Conservation (phyloP, 2,797 vertebrate species). For the Enteromius anoplus region DNA sequence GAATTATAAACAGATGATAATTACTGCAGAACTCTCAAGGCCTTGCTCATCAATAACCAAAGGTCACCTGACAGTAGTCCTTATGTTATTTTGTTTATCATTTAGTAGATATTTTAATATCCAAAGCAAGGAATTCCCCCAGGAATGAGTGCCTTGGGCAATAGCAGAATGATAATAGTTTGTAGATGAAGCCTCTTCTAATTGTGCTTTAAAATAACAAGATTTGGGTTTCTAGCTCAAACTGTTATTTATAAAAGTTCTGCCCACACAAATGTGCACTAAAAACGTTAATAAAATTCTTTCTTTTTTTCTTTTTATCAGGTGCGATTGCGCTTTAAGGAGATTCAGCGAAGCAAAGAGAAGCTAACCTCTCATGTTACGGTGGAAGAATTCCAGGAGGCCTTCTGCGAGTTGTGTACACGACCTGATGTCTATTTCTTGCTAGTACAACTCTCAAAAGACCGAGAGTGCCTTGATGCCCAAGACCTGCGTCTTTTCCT, state of each 20-base stretch:
- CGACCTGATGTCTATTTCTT: constrained; percentile 96
- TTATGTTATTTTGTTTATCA: not conserved
- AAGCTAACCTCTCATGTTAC: constrained; percentile 96
- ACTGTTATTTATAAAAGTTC: not conserved
- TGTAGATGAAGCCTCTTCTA: not conserved
- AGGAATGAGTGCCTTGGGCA: not conserved
- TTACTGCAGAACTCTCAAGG: not conserved
- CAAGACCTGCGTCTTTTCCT: constrained; percentile 95
- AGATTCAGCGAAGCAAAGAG: constrained; percentile 96
- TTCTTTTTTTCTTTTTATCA: constrained; percentile 51
- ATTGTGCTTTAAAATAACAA: not conserved
- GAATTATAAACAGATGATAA: constrained; percentile 1
- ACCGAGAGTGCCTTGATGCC: constrained; percentile 92
- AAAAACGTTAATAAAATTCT: not conserved
- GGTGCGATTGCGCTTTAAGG: constrained; percentile 93
- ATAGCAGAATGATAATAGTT: not conserved
- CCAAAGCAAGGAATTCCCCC: constrained; percentile 1
- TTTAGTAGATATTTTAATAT: not conserved
- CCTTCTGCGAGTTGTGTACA: constrained; percentile 94
- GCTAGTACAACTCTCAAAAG: constrained; percentile 96
- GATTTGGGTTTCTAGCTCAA: not conserved
- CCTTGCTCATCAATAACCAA: not conserved
- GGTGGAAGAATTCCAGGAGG: constrained; percentile 94
- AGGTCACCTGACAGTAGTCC: not conserved
- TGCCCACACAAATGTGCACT: not conserved